These are phyloP conservation scores for Palythoa caribaeorum DNA, from an alignment of 92 coral and sea anemone genomes.

Conservation along the genomic window DNA sequence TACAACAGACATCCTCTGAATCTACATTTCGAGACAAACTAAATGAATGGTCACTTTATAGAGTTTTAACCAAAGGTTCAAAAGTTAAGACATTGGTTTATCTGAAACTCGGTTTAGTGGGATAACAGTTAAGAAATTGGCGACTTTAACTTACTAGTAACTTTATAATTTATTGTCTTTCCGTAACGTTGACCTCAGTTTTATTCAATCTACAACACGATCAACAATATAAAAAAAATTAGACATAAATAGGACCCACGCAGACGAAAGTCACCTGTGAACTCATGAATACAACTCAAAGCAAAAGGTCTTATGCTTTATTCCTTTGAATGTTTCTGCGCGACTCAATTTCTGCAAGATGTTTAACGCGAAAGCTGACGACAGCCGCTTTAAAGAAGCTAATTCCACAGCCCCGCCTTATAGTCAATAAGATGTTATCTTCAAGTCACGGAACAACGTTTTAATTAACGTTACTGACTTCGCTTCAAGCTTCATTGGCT, in stretches of 20 bases:
- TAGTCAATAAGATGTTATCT: slow-evolving; percentile 68
- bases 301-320: slow-evolving; percentile 19
- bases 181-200: neutral
- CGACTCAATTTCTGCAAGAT: slow-evolving; percentile 38
- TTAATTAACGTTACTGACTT: neutral
- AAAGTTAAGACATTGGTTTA: too few species aligned
- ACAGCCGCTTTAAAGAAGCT: slow-evolving; percentile 75
- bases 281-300: slow-evolving; percentile 28
- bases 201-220: neutral
- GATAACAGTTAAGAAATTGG: neutral
- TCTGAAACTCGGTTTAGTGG: too few species aligned
- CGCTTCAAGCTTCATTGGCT: slow-evolving; percentile 16
- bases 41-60: too few species aligned
- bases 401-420: slow-evolving; percentile 86
- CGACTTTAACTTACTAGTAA: neutral
- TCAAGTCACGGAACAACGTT: slow-evolving; percentile 72
- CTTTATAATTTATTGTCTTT: neutral
- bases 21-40: too few species aligned
- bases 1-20: too few species aligned
- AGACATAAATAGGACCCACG: neutral
- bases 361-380: slow-evolving; percentile 56
- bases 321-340: neutral
- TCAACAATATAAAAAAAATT: neutral
- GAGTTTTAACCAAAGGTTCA: too few species aligned
- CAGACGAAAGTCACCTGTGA: slow-evolving; percentile 13